These are phyloP conservation scores for Pocillopora damicornis DNA, from an alignment of 64 coral and sea anemone genomes.

Conservation along the genomic window DNA sequence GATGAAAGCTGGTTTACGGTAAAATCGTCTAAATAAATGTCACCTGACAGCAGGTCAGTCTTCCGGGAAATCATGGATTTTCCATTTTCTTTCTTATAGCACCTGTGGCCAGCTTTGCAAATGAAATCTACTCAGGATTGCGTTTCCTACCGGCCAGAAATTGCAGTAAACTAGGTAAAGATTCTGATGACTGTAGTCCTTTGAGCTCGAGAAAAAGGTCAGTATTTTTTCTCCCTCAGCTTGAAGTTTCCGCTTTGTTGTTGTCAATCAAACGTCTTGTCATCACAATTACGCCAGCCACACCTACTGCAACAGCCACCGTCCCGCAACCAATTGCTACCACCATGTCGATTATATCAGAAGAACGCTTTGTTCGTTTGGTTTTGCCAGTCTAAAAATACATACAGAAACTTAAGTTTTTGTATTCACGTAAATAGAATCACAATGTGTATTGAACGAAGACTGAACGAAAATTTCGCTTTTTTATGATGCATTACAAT, in stretches of 20 bases:
- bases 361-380: constrained; percentile 83
- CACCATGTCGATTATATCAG: constrained; percentile 90
- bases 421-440: background rate
- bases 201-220: background rate
- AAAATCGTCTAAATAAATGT: too few species aligned
- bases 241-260: constrained; percentile 46
- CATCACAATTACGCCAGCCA: constrained; percentile 94
- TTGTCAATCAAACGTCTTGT: constrained; percentile 92
- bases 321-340: constrained; percentile 87
- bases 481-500: too few species aligned
- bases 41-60: too few species aligned
- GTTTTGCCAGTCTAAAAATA: constrained; percentile 57
- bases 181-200: background rate
- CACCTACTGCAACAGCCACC: constrained; percentile 75
- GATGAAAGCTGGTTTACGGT: too few species aligned
- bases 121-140: too few species aligned
- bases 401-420: background rate
- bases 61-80: too few species aligned
- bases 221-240: background rate
- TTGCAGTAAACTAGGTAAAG: too few species aligned
- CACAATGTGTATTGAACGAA: background rate
- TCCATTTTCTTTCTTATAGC: too few species aligned
- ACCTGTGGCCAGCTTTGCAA: too few species aligned
- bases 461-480: too few species aligned
- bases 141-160: too few species aligned